Percentiles rank a stretch among this genome's conserved stretches.
phyloP scores from a whole-genome alignment of 2,888 invertebrate genomes.

The Hirudinaria manillensis region DNA sequence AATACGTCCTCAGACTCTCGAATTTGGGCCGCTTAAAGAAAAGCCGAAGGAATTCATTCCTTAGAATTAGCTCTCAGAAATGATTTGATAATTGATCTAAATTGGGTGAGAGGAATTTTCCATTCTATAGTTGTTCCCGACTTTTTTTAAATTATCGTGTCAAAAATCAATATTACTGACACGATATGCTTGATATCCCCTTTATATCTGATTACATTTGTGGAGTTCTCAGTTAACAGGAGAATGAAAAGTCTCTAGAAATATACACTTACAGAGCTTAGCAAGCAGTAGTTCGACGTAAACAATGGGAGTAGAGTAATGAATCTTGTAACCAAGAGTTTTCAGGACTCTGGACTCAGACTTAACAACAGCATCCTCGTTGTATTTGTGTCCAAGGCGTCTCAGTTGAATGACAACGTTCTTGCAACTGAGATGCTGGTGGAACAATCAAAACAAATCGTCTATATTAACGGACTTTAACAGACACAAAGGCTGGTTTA shows the following conservation, averaged over 20 bases:
- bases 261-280: constrained; percentile 47
- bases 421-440: constrained; percentile 47
- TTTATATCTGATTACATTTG: too few relatives aligned
- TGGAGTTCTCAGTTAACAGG: too few relatives aligned
- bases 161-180: too few relatives aligned
- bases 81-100: too few relatives aligned
- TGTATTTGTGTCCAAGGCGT: constrained; percentile 51
- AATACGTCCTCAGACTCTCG: background rate
- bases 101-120: too few relatives aligned
- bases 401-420: constrained; percentile 46
- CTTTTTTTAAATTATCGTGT: too few relatives aligned
- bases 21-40: too few relatives aligned
- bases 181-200: too few relatives aligned
- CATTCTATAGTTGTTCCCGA: too few relatives aligned
- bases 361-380: constrained; percentile 49
- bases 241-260: too few relatives aligned
- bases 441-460: background rate
- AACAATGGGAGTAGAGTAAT: constrained; percentile 45
- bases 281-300: constrained; percentile 51
- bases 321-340: constrained; percentile 48
- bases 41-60: background rate
- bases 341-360: constrained; percentile 54
- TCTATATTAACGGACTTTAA: background rate
- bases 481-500: background rate
- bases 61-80: too few relatives aligned